Base-by-base conservation (phyloP, 2,113 vertebrate species). In the Embiotoca jacksoni region DNA sequence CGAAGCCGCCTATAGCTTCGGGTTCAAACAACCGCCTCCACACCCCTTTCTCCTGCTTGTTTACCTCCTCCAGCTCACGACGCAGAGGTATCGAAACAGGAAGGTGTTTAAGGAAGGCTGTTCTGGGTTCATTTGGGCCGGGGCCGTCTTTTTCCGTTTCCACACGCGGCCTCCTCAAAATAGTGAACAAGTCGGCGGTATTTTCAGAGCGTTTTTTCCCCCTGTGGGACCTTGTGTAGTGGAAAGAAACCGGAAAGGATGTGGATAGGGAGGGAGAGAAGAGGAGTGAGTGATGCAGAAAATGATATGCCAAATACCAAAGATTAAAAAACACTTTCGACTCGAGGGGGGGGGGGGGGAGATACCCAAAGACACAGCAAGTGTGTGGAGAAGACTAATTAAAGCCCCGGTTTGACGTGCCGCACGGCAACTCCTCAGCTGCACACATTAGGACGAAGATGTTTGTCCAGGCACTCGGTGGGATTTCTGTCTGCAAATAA, bases 181-280 rank as follows among this genome's bases (percentile, higher is more conserved):
- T 6, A 3, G 23, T 30, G 32, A 63, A 71, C n/a, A 67, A 67
- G 9, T 63, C 49, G 15, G 39, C 15, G 57, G 54, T 85, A 83
- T 91, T 86, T 86, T 80, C 65, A 83, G 81, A 70, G 15, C n/a
- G 30, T 82, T 74, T 86, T 0, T 50, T 23, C 23, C n/a, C 70
- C 72, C 23, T 62, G 2, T 72, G 78, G 72, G 69, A 84, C 11
- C 0, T 46, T 41, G 4, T 47, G 32, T 31, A 23, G 56, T 72
- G 69, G 71, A 49, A 66, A 74, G 66, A 46, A 72, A 63, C 58
- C 3, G 39, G 78, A 82, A 71, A 23, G 23, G 23, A 23, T 23
- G 23, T 23, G 71, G 75, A 83, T 64, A 13, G 56, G 39, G 52
- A 80, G 72, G 47, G 79, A 39, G 15, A 10, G 71, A 57, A 9